Evolutionary conservation across 2,888 invertebrate genomes (phyloP), one percentile per base, ranked within the genome.

Genomic region (Cerceris ruficornis): DNA sequence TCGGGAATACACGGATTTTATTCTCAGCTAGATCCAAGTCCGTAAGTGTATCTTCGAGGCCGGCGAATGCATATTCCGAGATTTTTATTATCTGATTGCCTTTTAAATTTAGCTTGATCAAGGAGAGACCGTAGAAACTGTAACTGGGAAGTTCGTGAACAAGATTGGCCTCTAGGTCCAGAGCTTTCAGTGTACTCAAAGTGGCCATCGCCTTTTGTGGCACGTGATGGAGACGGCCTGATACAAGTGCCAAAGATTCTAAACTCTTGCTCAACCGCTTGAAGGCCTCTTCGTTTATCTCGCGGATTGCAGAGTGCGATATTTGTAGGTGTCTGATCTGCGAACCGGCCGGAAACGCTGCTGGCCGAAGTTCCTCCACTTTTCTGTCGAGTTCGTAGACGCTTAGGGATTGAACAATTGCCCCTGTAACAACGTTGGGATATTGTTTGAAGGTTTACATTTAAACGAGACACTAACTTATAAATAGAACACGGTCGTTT

Each of bases 21-120:
- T 98, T 98, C 93, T 98, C 97, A 52, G 97, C 96, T 76, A 98
- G 93, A 92, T 97, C 96, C 80, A 98, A 94, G 92, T 98, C 97
- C 69, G 95, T 95, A 77, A 98, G 94, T 11, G 95, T 95, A 67
- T 94, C 94, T 90, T 97, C 97, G 69, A 97, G 93, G 0, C 97
- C 96, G 67, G 95, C 94, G 90, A 97, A 97, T 7, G 97, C 97
- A 89, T 96, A 96, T 88, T 97, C 97, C 1, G 96, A 96, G 89
- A 98, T 95, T 87, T 95, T 95, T 82, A 95, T 94, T 83, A 98
- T 94, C 85, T 95, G 94, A 92, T 98, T 98, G 70, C 96, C 96
- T 91, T 97, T 97, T 88, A 98, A 93, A 91, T 97, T 97, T 68
- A 97, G 92, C 92, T 96, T 97, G 81, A 95, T 95, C 85, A 98